Conservation (phyloP, 2,888 invertebrate species). For the Liposcelis brunnea region DNA sequence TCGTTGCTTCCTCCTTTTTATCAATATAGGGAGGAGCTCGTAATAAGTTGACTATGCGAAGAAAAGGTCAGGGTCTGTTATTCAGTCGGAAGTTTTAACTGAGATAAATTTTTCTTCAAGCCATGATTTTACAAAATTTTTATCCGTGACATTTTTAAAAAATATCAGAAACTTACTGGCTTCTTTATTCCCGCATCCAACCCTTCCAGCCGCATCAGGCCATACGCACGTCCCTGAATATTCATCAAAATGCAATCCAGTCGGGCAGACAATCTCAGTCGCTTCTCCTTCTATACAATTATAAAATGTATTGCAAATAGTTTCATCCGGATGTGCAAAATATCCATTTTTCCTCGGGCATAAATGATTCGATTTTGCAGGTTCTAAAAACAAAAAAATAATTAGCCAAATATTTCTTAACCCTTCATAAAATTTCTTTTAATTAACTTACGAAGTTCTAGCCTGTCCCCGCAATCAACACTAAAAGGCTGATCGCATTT, state of each 20-base stretch:
- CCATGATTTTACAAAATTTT: no score
- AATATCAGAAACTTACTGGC: not conserved
- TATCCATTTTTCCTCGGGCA: slow-evolving; percentile 80
- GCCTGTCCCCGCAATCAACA: slow-evolving; percentile 75
- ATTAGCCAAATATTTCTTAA: slow-evolving; percentile 5
- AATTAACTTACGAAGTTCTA: slow-evolving; percentile 63
- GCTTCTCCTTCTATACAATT: slow-evolving; percentile 77
- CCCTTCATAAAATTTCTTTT: not conserved
- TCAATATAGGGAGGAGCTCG: no score
- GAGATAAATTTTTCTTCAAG: no score
- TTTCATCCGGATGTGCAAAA: slow-evolving; percentile 72
- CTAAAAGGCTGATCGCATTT: slow-evolving; percentile 88
- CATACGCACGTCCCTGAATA: slow-evolving; percentile 79
- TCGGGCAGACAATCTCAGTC: slow-evolving; percentile 65
- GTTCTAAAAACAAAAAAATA: slow-evolving; percentile 36
- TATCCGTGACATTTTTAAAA: no score
- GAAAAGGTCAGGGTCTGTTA: no score
- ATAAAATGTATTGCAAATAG: slow-evolving; percentile 70
- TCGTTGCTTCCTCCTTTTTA: no score
- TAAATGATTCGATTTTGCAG: slow-evolving; percentile 47
- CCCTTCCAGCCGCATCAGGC: slow-evolving; percentile 63
- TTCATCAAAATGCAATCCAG: slow-evolving; percentile 78
- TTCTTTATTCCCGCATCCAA: slow-evolving; percentile 38
- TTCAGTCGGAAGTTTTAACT: no score
- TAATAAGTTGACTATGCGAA: no score